phyloP scores from a whole-genome alignment of 2,113 vertebrate species.

The Gobio gobio region DNA sequence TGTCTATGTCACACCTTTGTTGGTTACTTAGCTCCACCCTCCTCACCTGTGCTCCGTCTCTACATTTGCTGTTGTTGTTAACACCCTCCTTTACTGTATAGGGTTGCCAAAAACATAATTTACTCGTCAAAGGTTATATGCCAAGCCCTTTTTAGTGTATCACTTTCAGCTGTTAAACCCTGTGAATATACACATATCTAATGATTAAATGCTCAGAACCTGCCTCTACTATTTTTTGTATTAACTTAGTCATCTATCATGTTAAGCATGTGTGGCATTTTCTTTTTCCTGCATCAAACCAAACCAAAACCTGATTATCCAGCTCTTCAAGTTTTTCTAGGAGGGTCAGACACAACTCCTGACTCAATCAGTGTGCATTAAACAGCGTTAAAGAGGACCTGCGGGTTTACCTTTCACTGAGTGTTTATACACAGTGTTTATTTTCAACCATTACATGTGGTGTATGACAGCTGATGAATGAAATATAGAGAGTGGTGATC shows the following conservation, averaged over 20 bases:
- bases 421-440: background rate
- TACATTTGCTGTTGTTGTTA: background rate
- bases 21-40: slow-evolving; percentile 23
- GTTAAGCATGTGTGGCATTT: slow-evolving; percentile 51
- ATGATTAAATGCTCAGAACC: background rate
- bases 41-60: background rate
- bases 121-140: background rate
- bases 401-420: background rate
- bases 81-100: slow-evolving; percentile 7
- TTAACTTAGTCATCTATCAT: slow-evolving; percentile 28
- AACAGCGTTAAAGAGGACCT: background rate
- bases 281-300: background rate
- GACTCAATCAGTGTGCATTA: background rate
- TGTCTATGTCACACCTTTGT: slow-evolving; percentile 25
- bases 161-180: background rate
- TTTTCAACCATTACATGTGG: background rate
- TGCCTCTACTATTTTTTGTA: background rate
- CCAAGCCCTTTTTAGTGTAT: background rate
- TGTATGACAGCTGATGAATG: background rate
- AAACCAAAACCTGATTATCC: slow-evolving; percentile 62
- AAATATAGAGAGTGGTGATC: slow-evolving; percentile 30
- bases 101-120: background rate
- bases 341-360: background rate
- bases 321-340: slow-evolving; percentile 39
- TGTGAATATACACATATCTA: background rate